Base-by-base conservation (phyloP, 2,113 vertebrate genomes). In the Gymnorhina tibicen region DNA sequence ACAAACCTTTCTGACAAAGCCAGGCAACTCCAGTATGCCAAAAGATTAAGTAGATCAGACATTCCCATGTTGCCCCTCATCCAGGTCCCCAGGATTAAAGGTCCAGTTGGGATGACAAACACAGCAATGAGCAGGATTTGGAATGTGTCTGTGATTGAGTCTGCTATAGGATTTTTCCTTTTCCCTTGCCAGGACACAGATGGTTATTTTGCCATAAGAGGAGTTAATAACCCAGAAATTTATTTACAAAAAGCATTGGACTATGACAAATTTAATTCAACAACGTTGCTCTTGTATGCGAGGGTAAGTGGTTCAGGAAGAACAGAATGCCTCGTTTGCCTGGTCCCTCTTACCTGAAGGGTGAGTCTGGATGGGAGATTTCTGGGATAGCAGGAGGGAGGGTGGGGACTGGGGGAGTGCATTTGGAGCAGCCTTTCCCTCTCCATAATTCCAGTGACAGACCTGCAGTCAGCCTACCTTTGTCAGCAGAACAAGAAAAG, bases 141-240 rank as follows among this genome's bases (percentile, higher is more conserved):
- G 23, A 58, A 41, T 10, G 3, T 44, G 18, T n/a, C 53, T 85
- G 60, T 72, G 37, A 77, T 5, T 68, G 37, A 79, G 6, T 27
- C 41, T 62, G 46, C 68, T 74, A 79, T 4, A 59, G 35, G 5
- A 32, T 19, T 93, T 83, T 83, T 53, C 6, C 10, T 62, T 83
- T 72, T 30, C 49, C 60, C 37, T 64, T 37, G 56, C 27, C 95
- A 99, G 99, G 97, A 95, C 47, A 93, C 95, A 73, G 66, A 67
- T 0, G 96, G 96, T 73, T 99, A 98, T 93, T 99, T 99, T 96
- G 97, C 97, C 35, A 96, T 99, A 86, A 96, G 97, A 81, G 98
- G 97, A 94, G 68, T 96, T 72, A 98, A 98, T 89, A 98, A 96
- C 49, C 98, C 99, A 64, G 97, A 96, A 58, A 97, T 99, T 8